phyloP scores from a whole-genome alignment of 2,113 vertebrate genomes.

The Mustelus asterias region DNA sequence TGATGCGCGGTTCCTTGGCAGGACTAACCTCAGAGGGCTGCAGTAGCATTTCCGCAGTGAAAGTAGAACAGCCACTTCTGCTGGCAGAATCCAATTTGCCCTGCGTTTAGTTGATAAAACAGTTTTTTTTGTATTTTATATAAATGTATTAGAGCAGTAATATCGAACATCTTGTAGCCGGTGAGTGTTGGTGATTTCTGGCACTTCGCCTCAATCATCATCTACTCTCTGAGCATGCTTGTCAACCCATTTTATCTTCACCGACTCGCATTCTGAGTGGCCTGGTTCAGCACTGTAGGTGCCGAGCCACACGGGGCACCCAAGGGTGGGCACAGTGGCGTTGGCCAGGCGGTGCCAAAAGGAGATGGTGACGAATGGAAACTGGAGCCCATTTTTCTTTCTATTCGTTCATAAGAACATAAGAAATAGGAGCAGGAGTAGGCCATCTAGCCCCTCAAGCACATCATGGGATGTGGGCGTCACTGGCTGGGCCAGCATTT shows the following conservation, averaged over 20 bases:
- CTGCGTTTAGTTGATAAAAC: background rate
- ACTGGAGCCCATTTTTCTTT: background rate
- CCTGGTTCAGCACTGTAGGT: background rate
- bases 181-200: background rate
- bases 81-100: background rate
- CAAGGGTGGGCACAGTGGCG: background rate
- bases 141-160: background rate
- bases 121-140: background rate
- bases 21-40: background rate
- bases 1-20: background rate
- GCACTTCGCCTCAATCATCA: background rate
- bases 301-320: background rate
- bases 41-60: background rate
- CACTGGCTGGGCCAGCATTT: too few relatives aligned
- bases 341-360: background rate
- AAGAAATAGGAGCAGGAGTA: too few relatives aligned
- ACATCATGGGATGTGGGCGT: too few relatives aligned
- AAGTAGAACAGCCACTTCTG: background rate
- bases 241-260: background rate
- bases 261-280: background rate
- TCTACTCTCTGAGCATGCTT: background rate
- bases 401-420: too few relatives aligned
- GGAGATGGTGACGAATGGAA: background rate
- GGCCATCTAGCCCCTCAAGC: too few relatives aligned
- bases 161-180: background rate